Conservation (phyloP, 2,888 invertebrate genomes). For the Melieria crassipennis region DNA sequence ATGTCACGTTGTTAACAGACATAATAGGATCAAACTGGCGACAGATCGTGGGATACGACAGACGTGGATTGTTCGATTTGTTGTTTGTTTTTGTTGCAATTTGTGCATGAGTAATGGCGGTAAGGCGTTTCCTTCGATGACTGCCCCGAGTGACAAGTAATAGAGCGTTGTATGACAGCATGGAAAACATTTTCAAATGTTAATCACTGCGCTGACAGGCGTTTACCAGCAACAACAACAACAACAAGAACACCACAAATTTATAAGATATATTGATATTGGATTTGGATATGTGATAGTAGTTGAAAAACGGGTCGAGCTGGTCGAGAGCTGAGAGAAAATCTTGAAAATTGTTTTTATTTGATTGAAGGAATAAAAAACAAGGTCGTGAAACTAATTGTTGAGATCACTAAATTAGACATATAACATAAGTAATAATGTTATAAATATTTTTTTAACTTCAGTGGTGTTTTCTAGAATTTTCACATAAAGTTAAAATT, state of each 20-base stretch:
- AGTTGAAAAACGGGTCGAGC: too few species aligned
- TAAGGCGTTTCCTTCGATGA: slow-evolving; percentile 45
- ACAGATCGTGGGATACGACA: slow-evolving; percentile 54
- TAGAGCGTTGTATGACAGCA: slow-evolving; percentile 40
- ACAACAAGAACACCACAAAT: not conserved
- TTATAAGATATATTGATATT: not conserved
- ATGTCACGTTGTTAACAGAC: slow-evolving; percentile 39
- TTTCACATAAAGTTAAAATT: too few species aligned
- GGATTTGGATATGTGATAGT: too few species aligned
- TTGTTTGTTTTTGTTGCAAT: not conserved
- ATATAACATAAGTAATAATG: too few species aligned
- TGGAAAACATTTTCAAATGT: slow-evolving; percentile 56
- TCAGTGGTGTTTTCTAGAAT: too few species aligned
- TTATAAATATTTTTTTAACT: too few species aligned
- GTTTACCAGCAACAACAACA: not conserved
- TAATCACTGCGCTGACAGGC: slow-evolving; percentile 29
- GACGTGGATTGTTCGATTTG: too few species aligned
- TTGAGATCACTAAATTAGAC: too few species aligned
- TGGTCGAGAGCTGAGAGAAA: too few species aligned
- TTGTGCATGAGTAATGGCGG: slow-evolving; percentile 38
- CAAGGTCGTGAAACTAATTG: too few species aligned
- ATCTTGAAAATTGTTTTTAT: too few species aligned
- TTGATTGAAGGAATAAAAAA: too few species aligned
- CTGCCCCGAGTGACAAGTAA: slow-evolving; percentile 22
- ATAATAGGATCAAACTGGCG: slow-evolving; percentile 47